Percentiles rank a stretch among this genome's conserved stretches.
These are phyloP conservation scores for Tadarida brasiliensis DNA, from an alignment of 2,797 vertebrate species.

Conservation along the genomic window DNA sequence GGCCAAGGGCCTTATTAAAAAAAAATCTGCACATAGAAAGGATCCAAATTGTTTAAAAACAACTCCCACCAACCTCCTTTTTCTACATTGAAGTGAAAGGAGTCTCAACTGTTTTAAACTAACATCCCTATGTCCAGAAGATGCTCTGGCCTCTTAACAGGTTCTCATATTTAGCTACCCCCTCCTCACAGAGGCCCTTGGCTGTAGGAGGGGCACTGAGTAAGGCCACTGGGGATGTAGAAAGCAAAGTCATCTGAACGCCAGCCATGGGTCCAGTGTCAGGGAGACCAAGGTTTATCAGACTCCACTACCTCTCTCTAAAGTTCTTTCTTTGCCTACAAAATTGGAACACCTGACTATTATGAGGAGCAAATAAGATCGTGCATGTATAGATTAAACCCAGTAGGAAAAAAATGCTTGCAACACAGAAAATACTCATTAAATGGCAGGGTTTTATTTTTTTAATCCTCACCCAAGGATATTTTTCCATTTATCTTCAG, in stretches of 20 bases:
- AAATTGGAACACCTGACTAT: neutral
- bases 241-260: neutral
- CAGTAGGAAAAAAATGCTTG: neutral
- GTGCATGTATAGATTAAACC: rapidly evolving
- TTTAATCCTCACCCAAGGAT: too few species aligned
- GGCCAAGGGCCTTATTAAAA: neutral
- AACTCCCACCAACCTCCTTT: neutral
- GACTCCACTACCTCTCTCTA: neutral
- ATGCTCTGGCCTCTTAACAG: neutral
- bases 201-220: neutral
- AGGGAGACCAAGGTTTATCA: neutral
- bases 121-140: neutral
- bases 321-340: neutral
- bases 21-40: neutral
- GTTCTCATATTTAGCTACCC: neutral
- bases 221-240: neutral
- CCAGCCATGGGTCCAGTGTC: neutral
- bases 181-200: neutral
- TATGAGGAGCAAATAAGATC: neutral
- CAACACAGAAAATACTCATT: neutral
- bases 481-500: too few species aligned
- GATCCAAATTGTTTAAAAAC: neutral
- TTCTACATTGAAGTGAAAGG: neutral
- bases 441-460: neutral
- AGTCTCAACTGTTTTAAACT: neutral